phyloP scores from a whole-genome alignment of 2,113 vertebrate species.

The Natator depressus region DNA sequence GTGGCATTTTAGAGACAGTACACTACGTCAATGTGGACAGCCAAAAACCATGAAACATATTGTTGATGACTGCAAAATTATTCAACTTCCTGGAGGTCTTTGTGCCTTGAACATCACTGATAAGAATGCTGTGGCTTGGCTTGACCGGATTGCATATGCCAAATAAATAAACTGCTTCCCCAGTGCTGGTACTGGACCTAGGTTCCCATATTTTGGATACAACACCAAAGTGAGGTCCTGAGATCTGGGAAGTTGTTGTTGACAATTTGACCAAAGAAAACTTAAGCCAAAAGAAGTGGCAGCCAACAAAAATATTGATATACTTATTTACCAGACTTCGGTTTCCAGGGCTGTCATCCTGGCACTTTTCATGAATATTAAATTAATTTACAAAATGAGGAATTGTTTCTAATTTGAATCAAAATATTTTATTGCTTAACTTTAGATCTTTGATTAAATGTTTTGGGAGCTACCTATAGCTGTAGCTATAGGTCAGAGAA shows the following conservation, averaged over 20 bases:
- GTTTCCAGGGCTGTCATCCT: neutral
- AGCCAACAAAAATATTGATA: neutral
- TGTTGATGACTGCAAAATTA: too few relatives aligned
- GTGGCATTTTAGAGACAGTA: too few relatives aligned
- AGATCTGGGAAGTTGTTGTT: constrained; percentile 24
- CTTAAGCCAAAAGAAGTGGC: neutral
- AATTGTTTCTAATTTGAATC: neutral
- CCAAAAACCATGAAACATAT: too few relatives aligned
- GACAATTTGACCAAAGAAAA: constrained; percentile 32
- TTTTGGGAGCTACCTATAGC: neutral
- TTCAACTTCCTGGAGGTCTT: too few relatives aligned
- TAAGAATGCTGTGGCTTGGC: too few relatives aligned
- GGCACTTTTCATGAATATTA: neutral
- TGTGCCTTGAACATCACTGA: too few relatives aligned
- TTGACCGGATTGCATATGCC: too few relatives aligned
- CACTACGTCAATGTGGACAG: too few relatives aligned
- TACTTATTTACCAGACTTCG: neutral
- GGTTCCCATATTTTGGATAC: neutral
- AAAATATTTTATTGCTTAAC: neutral
- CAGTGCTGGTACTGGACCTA: neutral
- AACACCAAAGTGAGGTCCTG: neutral
- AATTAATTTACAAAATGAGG: neutral
- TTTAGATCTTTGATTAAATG: neutral
- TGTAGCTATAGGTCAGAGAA: neutral
- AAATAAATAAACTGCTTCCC: too few relatives aligned